Evolutionary conservation across 2,113 vertebrate genomes (phyloP), one percentile per base, ranked within the genome.

Genomic region (Sander vitreus): DNA sequence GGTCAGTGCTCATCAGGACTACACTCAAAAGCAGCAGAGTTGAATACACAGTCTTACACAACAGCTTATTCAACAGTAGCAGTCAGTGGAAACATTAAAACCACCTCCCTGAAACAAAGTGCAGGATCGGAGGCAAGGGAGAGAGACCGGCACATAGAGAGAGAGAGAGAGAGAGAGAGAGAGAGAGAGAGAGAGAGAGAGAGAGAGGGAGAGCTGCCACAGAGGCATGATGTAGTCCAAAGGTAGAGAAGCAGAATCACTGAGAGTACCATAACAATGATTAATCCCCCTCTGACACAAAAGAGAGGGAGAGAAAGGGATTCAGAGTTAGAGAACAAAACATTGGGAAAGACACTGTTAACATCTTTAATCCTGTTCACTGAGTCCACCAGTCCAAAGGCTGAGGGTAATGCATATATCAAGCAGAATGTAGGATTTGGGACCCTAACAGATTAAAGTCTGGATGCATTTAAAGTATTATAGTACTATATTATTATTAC

Each of bases 21-120:
- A 18, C n/a, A 48, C 16, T 72, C 59, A 65, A 57, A 43, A 65
- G 43, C 80, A 77, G 80, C 57, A 77, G 4, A 68, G 13, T 6
- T 76, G 33, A 71, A 71, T 47, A 75, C n/a, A 66, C 1, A 30
- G 33, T 65, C 65, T 76, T 78, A 78, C 76, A 71, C 80, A 77
- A 87, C 39, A 80, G 62, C 62, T 43, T 78, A 84, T 69, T 87
- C 68, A 84, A 69, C 63, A 72, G 76, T 9, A 67, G 64, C 71
- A 81, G 53, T 16, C 36, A 64, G 63, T 53, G 30, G 66, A 76
- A 74, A 76, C 53, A 80, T 72, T 83, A 62, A 76, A 83, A 48
- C 33, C 45, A 72, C 59, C 71, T 63, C 43, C 15, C 25, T 63
- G 33, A 73, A 48, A 50, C 21, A 53, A 39, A 47, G 50, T 9